Evolutionary conservation across 2,888 invertebrate genomes (phyloP).

Genomic region (Ommatoiulus sabulosus): DNA sequence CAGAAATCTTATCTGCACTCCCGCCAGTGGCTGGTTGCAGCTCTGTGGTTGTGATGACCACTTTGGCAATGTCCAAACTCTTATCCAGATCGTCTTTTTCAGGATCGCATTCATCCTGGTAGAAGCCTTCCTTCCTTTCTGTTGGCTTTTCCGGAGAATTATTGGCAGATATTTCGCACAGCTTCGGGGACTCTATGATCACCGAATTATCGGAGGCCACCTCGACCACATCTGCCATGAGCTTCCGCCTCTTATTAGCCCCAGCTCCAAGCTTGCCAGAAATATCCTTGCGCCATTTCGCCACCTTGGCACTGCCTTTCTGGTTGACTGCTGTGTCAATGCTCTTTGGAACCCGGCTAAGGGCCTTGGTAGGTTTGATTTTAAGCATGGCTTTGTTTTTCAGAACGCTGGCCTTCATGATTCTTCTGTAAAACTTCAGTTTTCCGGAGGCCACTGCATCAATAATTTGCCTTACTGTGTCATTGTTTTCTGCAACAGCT

Average conservation of each 20-base stretch:
- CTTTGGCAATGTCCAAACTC: constrained; percentile 52
- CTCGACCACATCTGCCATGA: not conserved
- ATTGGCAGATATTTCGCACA: not conserved
- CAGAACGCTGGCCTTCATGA: not conserved
- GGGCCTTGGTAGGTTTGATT: not conserved
- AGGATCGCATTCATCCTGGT: constrained; percentile 11
- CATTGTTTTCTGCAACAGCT: not conserved
- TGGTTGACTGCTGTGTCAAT: not conserved
- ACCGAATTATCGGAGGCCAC: constrained; percentile 42
- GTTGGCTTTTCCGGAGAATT: constrained; percentile 37
- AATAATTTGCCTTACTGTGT: constrained; percentile 45
- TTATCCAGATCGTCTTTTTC: constrained; percentile 56
- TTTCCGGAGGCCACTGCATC: constrained; percentile 50
- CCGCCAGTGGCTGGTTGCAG: constrained; percentile 9
- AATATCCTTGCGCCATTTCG: not conserved
- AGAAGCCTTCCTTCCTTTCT: constrained; percentile 53
- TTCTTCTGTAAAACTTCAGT: not conserved
- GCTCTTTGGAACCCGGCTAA: not conserved
- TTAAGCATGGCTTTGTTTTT: not conserved
- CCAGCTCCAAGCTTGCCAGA: not conserved
- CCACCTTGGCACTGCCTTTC: not conserved
- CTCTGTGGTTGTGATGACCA: constrained; percentile 41
- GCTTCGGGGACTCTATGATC: constrained; percentile 17
- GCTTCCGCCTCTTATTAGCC: not conserved
- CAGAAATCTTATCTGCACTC: not conserved